Evolutionary conservation across 2,113 vertebrate species (phyloP), one percentile per base, ranked within the genome.

Genomic region (Fulmarus glacialis): DNA sequence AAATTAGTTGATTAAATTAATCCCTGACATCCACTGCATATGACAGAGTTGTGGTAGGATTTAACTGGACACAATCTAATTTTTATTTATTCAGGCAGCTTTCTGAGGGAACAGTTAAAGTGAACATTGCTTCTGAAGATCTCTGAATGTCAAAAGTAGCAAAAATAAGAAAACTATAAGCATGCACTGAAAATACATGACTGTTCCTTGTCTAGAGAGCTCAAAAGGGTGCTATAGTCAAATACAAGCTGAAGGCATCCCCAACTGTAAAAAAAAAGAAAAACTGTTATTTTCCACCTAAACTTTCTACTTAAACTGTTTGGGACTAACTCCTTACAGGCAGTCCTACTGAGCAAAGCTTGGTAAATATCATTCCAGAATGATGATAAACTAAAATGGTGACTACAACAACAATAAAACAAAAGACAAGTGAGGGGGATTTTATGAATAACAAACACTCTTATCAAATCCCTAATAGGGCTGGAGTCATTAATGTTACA

Each of bases 311-410:
- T 56, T 85, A 85, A 95, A 95, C 36, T 96, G 38, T 82, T 53
- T 32, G n/a, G 58, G 72, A 60, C 71, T 87, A 68, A 89, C 95
- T 93, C 84, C 74, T 96, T 95, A 85, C 27, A 97, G 91, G 67
- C 40, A 73, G 60, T 82, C 96, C 91, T 89, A 58, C 87, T 71
- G 72, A 86, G 63, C 32, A 80, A 93, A 38, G 21, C 53, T 88
- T 75, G 47, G 94, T 87, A 96, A 95, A 94, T 59, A 89, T n/a
- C 34, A 30, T 84, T 43, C 24, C 66, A 68, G 80, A 87, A 32
- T 22, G 64, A 45, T 45, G 56, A 67, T 75, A 77, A 90, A 64
- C 48, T 64, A 86, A 93, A 91, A 63, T 0, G 1, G 23, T 71
- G 43, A 71, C 92, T 80, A 95, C 89, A 85, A 47, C 73, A 81